Conservation (phyloP, 2,113 vertebrate genomes). For the Eleginops maclovinus region DNA sequence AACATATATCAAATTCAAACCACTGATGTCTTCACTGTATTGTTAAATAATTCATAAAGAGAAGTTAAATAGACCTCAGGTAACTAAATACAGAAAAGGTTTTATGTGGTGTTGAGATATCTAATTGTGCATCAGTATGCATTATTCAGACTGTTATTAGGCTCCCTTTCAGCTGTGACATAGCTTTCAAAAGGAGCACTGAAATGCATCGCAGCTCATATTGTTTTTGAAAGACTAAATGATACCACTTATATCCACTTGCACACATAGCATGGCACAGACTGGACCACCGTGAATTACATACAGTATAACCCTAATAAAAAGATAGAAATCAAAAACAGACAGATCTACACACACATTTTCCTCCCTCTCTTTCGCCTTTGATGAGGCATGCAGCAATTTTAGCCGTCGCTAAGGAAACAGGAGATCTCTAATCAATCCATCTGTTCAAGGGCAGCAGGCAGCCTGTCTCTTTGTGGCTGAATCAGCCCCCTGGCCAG, state of each 20-base stretch:
- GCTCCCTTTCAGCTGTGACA: constrained; percentile 61
- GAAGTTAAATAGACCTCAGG: constrained; percentile 43
- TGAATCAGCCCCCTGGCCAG: constrained; percentile 63
- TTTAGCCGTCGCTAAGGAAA: constrained; percentile 73
- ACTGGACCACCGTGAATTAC: not conserved
- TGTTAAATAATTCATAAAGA: constrained; percentile 64
- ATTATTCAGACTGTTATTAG: constrained; percentile 75
- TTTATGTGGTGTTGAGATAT: constrained; percentile 70
- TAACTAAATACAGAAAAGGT: constrained; percentile 71
- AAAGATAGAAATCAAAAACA: not conserved
- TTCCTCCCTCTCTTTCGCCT: constrained; percentile 42
- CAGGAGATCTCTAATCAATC: constrained; percentile 74
- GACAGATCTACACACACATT: constrained; percentile 8
- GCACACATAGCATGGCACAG: not conserved
- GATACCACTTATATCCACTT: constrained; percentile 18
- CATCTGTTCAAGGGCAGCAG: constrained; percentile 59
- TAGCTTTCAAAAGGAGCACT: constrained; percentile 60
- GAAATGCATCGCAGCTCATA: constrained; percentile 57
- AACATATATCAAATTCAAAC: constrained; percentile 25
- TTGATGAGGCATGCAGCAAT: constrained; percentile 75
- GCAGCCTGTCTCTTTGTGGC: constrained; percentile 60
- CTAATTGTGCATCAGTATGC: constrained; percentile 70
- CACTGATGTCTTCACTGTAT: constrained; percentile 28
- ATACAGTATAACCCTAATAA: constrained; percentile 18
- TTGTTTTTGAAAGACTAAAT: constrained; percentile 53